Conservation (phyloP, 2,888 invertebrate genomes). For the Mylabris sibirica region DNA sequence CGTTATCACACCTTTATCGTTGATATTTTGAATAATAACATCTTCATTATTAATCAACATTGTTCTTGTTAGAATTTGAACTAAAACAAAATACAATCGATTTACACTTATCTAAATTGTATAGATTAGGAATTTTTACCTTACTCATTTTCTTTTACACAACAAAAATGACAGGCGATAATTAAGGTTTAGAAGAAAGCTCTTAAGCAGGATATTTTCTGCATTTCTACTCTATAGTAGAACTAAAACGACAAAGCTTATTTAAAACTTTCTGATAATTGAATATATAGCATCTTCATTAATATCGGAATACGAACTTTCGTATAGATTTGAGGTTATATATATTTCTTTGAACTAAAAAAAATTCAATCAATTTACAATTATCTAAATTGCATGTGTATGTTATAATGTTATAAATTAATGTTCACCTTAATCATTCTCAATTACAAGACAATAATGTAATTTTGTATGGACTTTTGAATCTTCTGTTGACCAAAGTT, state of each 20-base stretch:
- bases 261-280: too few species aligned
- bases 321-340: too few species aligned
- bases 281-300: too few species aligned
- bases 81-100: constrained; percentile 6
- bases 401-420: too few species aligned
- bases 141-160: background rate
- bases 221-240: too few species aligned
- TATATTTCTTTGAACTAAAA: constrained; percentile 13
- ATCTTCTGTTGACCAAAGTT: too few species aligned
- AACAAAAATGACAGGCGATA: background rate
- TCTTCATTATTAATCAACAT: constrained; percentile 52
- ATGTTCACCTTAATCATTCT: background rate
- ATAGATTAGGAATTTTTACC: background rate
- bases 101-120: background rate
- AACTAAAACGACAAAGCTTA: too few species aligned
- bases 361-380: background rate
- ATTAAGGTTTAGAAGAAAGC: too few species aligned
- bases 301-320: too few species aligned
- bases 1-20: constrained; percentile 69
- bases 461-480: too few species aligned
- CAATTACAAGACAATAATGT: background rate
- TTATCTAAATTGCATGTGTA: background rate
- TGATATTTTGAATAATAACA: constrained; percentile 54
- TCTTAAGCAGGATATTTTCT: too few species aligned
- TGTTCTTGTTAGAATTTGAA: constrained; percentile 33